Conservation (phyloP, 2,888 invertebrate species). For the Miltochrista miniata region DNA sequence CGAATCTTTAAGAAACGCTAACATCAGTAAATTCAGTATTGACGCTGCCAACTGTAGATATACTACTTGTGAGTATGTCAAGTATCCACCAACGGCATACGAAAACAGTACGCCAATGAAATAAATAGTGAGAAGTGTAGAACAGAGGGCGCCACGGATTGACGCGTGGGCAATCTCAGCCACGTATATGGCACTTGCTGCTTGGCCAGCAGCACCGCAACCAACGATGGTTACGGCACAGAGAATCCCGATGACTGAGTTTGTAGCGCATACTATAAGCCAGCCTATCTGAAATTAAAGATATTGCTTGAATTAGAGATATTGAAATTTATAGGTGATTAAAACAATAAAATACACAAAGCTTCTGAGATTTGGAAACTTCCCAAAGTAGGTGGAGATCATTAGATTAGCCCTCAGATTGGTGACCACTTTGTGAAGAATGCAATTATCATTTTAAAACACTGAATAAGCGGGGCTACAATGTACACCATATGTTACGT, state of each 20-base stretch:
- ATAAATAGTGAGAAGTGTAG: conserved; percentile 51
- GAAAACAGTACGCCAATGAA: conserved; percentile 62
- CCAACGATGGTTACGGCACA: conserved; percentile 51
- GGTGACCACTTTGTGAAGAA: too few species aligned
- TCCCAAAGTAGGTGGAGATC: too few species aligned
- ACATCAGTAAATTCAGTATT: conserved; percentile 51
- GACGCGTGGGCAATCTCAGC: conserved; percentile 63
- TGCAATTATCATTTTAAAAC: too few species aligned
- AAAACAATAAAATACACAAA: background rate
- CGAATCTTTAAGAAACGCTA: conserved; percentile 59
- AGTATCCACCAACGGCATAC: conserved; percentile 58
- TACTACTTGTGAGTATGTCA: conserved; percentile 54
- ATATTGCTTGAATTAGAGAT: background rate
- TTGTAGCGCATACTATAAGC: conserved; percentile 51
- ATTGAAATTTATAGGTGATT: too few species aligned
- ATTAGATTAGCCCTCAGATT: too few species aligned
- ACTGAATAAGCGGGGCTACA: too few species aligned
- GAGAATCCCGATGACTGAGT: conserved; percentile 48
- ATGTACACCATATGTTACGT: too few species aligned
- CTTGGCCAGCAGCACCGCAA: conserved; percentile 61
- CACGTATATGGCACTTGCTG: conserved; percentile 59
- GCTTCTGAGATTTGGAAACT: too few species aligned
- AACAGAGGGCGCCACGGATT: conserved; percentile 58
- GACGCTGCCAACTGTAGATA: conserved; percentile 55
- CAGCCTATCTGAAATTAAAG: conserved; percentile 51